A percentile compares a stretch with the other conserved stretches of the same genome.
These are phyloP conservation scores for Zeugodacus cucurbitae DNA, from an alignment of 1,140 invertebrate species.

Conservation along the genomic window DNA sequence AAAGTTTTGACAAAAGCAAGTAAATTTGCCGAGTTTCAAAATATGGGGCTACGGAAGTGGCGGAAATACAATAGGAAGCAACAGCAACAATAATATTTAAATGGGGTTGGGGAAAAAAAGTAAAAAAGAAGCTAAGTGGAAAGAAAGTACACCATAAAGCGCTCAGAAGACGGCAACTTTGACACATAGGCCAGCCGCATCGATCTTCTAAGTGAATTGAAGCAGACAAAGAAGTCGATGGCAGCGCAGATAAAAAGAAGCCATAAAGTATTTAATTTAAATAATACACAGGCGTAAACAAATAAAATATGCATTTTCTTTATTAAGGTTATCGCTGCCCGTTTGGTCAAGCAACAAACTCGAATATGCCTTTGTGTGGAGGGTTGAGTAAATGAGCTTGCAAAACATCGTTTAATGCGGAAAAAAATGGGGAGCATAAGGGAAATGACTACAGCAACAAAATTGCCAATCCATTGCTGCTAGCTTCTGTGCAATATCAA, in stretches of 20 bases:
- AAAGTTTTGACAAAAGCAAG: not conserved
- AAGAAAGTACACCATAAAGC: not conserved
- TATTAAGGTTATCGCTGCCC: not conserved
- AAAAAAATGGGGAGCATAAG: not conserved
- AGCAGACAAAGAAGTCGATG: not conserved
- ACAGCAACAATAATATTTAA: not conserved
- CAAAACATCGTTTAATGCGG: not conserved
- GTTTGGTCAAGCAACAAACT: not conserved
- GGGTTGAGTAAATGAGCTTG: not conserved
- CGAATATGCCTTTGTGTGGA: not conserved
- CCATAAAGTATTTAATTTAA: not conserved
- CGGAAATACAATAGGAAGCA: not conserved
- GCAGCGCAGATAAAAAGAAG: not conserved
- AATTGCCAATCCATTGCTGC: not conserved
- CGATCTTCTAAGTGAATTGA: not conserved
- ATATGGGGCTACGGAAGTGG: not conserved
- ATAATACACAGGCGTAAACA: not conserved
- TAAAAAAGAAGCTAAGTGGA: not conserved
- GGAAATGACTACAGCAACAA: not conserved
- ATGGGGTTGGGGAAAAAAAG: not conserved
- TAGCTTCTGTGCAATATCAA: not conserved
- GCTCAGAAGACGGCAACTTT: not conserved
- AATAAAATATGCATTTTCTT: not conserved
- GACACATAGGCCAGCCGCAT: not conserved
- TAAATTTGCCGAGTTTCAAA: not conserved